Base-by-base conservation (phyloP, 2,113 vertebrate species). In the Gadus macrocephalus region DNA sequence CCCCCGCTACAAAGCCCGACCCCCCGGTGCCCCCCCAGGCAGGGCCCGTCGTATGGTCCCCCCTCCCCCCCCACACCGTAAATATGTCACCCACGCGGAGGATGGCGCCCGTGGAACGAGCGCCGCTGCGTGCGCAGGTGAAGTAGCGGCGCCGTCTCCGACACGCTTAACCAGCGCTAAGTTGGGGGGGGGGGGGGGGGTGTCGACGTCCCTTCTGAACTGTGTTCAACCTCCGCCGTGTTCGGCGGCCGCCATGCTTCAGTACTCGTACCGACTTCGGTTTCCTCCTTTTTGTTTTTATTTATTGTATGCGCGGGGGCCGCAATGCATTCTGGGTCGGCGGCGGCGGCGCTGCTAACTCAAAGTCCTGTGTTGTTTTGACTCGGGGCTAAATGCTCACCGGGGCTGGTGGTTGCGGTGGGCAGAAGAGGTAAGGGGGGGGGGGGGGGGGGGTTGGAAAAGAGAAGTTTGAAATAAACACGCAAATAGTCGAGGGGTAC, bases 1-100 rank as follows among this genome's bases (percentile, higher is more conserved):
- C 38, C 70, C 71, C 62, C 72, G 77, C 81, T 85, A 86, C 83
- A 91, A 91, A 89, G 87, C 81, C 83, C 2, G 6, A 12, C 77
- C 78, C 56, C 72, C 15, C 35, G 71, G 55, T 83, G 76, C 81
- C 85, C 87, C 79, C 79, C 73, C 84, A 85, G 88, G 81, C 72
- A 84, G 78, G 85, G 72, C 81, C 78, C 31, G 31, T 35, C 31
- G 31, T 35, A 4, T 4, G 31, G 31, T 35, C 4, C 4, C 4
- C 6, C 78, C 31, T 6, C 31, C 31, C 31, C 31, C 31, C 31
- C 31, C 31, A 2, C 88, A 80, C 73, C 70, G 81, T 85, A 86
- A 90, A 87, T 81, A 74, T 71, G 68, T 81, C 75, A 75, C 76
- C 81, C 80, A 76, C 70, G 79, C 25, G 42, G 42, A 49, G 42